Conservation (phyloP, 2,888 invertebrate genomes). For the Leptinotarsa rubiginosa region DNA sequence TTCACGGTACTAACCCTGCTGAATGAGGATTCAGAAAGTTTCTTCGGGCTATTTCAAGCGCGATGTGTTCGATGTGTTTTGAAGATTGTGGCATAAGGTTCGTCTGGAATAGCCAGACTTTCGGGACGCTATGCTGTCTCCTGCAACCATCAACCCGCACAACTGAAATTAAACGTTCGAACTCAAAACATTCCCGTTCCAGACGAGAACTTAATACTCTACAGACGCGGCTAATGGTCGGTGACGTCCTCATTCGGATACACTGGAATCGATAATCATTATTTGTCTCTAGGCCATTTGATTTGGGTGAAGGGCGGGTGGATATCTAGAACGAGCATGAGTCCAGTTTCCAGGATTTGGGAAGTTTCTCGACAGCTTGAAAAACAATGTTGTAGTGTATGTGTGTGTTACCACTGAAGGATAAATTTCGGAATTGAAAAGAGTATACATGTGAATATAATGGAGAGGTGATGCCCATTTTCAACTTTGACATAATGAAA, state of each 20-base stretch:
- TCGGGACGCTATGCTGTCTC: neutral
- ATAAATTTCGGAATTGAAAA: too few species aligned
- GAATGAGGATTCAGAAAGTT: neutral
- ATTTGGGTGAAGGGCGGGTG: neutral
- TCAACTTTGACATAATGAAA: too few species aligned
- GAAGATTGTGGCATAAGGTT: slow-evolving; percentile 4
- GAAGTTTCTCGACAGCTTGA: neutral
- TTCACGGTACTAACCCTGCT: neutral
- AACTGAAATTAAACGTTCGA: slow-evolving; percentile 15
- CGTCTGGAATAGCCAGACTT: neutral
- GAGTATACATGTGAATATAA: too few species aligned
- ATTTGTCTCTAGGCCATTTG: slow-evolving; percentile 7
- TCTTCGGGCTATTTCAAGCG: neutral
- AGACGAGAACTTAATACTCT: slow-evolving; percentile 11
- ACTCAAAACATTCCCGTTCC: slow-evolving; percentile 10
- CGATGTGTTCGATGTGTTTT: slow-evolving; percentile 4
- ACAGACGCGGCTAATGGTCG: neutral
- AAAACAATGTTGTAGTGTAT: neutral
- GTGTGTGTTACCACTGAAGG: neutral
- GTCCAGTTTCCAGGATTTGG: neutral
- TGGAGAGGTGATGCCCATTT: too few species aligned
- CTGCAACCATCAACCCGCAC: neutral
- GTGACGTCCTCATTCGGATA: slow-evolving; percentile 13
- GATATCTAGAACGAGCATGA: slow-evolving; percentile 1
- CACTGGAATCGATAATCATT: slow-evolving; percentile 14